Evolutionary conservation across 2,888 invertebrate genomes (phyloP), one percentile per base, ranked within the genome.

Genomic region (Lordiphosa fenestrarum): DNA sequence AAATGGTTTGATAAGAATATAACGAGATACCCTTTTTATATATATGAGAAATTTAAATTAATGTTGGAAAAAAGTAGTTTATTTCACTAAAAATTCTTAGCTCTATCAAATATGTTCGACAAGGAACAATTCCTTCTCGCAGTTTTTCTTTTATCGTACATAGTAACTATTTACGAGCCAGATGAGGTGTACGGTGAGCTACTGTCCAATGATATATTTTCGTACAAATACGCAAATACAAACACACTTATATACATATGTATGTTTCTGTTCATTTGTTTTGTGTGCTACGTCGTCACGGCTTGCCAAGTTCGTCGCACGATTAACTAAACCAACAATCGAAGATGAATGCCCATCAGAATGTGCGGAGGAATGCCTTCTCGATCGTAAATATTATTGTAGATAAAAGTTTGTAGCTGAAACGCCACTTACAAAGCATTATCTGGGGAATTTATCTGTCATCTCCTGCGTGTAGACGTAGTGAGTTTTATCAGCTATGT

Each of bases 291-390:
- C 56, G 69, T 67, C 30, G 30, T 71, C 48, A 53, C 41, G 57
- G 33, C 15, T 21, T 52, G 53, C 66, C 67, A 76, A 69, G 85
- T 73, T 81, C 85, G 78, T 73, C 69, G 82, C 67, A 71, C 82
- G 85, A 85, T 82, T 77, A 81, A 82, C 70, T 66, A 77, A 73
- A 61, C 40, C 74, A 84, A 73, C 74, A 61, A 61, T 44, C 38
- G 23, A 38, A 47, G 47, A 39, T 60, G 69, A 72, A 72, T 67
- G 61, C 50, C 60, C 60, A 57, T 42, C 59, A 56, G 50, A 55
- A 54, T 54, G 56, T 54, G 50, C 53, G 50, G 48, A 53, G 30
- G 13, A 46, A 33, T 46, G 33, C 46, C 19, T 35, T 46, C 19
- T 6, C n/a, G 12, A 15, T 19, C 6, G 5, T 6, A 46, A 46